phyloP scores from a whole-genome alignment of 2,113 vertebrate genomes.

The Cnemophilus loriae region DNA sequence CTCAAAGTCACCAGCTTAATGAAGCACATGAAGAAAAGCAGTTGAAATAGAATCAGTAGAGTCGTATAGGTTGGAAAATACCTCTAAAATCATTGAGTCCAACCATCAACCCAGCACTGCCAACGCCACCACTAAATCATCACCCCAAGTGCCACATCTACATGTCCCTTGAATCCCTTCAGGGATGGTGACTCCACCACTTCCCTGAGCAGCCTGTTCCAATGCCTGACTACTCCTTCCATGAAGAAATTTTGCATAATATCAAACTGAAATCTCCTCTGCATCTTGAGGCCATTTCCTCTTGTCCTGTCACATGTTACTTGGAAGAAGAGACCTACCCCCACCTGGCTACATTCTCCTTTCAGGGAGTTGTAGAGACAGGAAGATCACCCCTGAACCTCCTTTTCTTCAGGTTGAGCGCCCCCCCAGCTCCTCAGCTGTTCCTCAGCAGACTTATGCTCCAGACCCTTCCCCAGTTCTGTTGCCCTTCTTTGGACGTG shows the following conservation, averaged over 20 bases:
- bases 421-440: background rate
- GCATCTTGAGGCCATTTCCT: background rate
- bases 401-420: background rate
- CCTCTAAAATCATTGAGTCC: background rate
- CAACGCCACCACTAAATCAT: background rate
- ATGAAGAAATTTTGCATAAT: background rate
- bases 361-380: background rate
- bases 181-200: background rate
- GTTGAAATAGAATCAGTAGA: background rate
- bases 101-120: background rate
- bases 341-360: background rate
- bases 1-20: background rate
- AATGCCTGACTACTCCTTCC: background rate
- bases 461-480: background rate
- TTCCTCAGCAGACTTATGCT: background rate
- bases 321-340: background rate
- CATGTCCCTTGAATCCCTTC: background rate
- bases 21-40: background rate
- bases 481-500: background rate
- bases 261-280: background rate
- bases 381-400: background rate
- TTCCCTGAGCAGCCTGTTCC: background rate
- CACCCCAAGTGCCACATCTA: background rate
- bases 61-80: background rate
- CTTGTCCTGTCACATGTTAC: background rate